Evolutionary conservation across 2,888 invertebrate species (phyloP).

Genomic region (Drosophila borealis): DNA sequence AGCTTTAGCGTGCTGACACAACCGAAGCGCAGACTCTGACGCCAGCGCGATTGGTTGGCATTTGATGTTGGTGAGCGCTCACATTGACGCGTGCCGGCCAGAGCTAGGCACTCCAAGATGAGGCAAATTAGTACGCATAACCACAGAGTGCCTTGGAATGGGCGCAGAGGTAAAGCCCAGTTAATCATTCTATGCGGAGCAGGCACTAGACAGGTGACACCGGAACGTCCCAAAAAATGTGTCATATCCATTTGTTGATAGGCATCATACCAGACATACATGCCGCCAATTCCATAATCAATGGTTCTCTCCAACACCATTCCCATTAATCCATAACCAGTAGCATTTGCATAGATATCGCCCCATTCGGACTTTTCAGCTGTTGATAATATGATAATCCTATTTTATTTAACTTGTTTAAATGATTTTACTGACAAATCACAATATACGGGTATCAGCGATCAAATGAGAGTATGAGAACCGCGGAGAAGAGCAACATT

Average conservation of each 20-base stretch:
- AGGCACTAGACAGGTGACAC: slow-evolving; percentile 89
- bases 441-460: too few relatives aligned
- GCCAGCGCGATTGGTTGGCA: slow-evolving; percentile 33
- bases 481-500: too few relatives aligned
- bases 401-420: too few relatives aligned
- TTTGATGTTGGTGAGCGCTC: slow-evolving; percentile 38
- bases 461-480: too few relatives aligned
- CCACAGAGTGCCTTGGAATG: slow-evolving; percentile 88
- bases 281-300: slow-evolving; percentile 84
- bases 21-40: slow-evolving; percentile 68
- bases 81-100: slow-evolving; percentile 61
- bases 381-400: slow-evolving; percentile 15
- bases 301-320: slow-evolving; percentile 87
- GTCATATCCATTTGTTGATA: slow-evolving; percentile 88
- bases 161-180: slow-evolving; percentile 88
- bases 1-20: slow-evolving; percentile 73
- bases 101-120: slow-evolving; percentile 85
- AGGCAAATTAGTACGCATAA: slow-evolving; percentile 85
- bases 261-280: slow-evolving; percentile 79
- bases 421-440: too few relatives aligned
- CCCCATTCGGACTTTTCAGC: slow-evolving; percentile 87
- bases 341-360: slow-evolving; percentile 87
- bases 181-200: slow-evolving; percentile 87
- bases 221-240: slow-evolving; percentile 87
- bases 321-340: slow-evolving; percentile 88